These are phyloP conservation scores for Ginglymostoma cirratum DNA, from an alignment of 2,113 vertebrate genomes.

Conservation along the genomic window DNA sequence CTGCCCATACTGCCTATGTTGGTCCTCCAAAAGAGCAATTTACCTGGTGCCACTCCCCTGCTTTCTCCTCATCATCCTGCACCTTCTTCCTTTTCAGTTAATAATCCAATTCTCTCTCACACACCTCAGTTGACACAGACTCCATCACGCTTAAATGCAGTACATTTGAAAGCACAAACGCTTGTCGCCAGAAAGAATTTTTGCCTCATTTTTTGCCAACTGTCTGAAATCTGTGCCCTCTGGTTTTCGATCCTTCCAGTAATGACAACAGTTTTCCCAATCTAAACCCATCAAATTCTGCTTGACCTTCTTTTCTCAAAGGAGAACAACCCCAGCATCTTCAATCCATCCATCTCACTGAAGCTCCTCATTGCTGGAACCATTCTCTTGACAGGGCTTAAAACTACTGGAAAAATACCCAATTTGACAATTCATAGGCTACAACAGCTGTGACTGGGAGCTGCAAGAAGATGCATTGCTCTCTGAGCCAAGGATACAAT, in stretches of 20 bases:
- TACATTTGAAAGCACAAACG: background rate
- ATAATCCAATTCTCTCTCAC: background rate
- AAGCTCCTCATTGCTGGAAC: background rate
- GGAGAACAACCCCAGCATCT: background rate
- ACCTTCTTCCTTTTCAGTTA: background rate
- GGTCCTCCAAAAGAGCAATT: background rate
- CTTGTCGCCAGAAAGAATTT: too few species aligned
- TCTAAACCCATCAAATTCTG: background rate
- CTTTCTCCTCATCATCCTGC: background rate
- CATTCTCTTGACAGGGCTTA: background rate
- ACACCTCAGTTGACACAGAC: background rate
- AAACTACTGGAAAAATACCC: background rate
- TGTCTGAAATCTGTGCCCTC: background rate
- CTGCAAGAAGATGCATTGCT: background rate
- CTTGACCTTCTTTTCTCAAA: background rate
- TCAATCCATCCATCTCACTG: background rate
- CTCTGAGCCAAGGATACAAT: background rate
- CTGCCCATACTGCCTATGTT: background rate
- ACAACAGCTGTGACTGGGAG: background rate
- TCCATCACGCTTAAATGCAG: background rate
- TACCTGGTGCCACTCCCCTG: background rate
- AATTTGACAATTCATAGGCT: background rate
- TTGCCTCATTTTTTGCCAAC: background rate
- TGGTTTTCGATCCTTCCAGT: background rate
- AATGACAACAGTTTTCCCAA: background rate